A percentile compares a stretch with the other conserved stretches of the same genome.
phyloP scores from a whole-genome alignment of 2,113 vertebrate genomes.

The Ciconia boyciana region DNA sequence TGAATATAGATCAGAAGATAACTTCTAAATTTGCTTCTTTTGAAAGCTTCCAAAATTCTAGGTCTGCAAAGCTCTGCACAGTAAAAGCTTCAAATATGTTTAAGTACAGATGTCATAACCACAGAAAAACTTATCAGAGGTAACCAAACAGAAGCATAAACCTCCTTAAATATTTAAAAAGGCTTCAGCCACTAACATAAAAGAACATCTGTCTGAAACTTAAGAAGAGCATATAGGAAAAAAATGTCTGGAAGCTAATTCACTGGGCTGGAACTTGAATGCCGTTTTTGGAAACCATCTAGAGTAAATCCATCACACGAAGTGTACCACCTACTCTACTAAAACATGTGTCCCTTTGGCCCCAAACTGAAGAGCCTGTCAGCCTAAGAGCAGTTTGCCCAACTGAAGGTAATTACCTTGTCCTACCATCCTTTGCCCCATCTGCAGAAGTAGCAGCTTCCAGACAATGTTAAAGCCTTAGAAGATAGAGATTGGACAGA shows the following conservation, averaged over 20 bases:
- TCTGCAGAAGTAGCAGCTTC: background rate
- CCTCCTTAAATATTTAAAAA: background rate
- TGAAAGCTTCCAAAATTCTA: background rate
- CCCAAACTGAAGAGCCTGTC: background rate
- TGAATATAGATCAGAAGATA: background rate
- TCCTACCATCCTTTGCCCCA: background rate
- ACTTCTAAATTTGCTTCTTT: background rate
- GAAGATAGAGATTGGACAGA: background rate
- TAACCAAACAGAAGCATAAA: background rate
- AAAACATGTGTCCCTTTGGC: background rate
- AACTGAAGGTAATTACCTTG: background rate
- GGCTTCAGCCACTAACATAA: background rate
- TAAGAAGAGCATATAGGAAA: background rate
- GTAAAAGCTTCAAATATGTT: background rate
- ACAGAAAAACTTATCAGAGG: background rate
- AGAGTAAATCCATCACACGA: background rate
- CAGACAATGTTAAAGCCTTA: background rate
- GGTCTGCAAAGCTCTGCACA: background rate
- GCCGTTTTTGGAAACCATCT: background rate
- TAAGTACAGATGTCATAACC: background rate
- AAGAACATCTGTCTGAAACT: background rate
- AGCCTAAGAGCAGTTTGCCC: background rate
- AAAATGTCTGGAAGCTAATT: background rate
- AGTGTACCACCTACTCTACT: background rate
- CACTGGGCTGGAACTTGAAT: background rate